These are phyloP conservation scores for Eucidaris tribuloides DNA, from an alignment of 35 echinoderm and acorn worm species.

Conservation along the genomic window DNA sequence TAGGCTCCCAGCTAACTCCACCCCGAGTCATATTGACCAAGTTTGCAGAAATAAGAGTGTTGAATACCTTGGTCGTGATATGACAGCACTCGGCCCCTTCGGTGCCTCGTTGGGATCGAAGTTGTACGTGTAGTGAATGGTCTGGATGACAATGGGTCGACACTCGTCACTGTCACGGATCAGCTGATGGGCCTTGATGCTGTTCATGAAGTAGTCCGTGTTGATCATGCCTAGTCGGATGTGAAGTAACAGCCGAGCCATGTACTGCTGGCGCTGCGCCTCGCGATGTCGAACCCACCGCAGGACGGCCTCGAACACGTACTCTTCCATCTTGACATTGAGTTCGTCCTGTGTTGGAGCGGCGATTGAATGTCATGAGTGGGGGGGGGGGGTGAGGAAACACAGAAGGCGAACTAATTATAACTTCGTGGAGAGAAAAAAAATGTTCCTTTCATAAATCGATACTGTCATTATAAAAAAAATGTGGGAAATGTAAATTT, in stretches of 20 bases:
- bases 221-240: constrained; percentile 97
- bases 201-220: constrained; percentile 99
- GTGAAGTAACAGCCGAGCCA: constrained; percentile 59
- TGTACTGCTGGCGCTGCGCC: constrained; percentile 31
- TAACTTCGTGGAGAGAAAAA: too few relatives aligned
- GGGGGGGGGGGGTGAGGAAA: too few relatives aligned
- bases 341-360: constrained; percentile 75
- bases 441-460: too few relatives aligned
- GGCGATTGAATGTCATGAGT: too few relatives aligned
- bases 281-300: constrained; percentile 78
- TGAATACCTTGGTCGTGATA: constrained; percentile 51
- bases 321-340: constrained; percentile 99
- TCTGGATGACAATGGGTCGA: constrained; percentile 68
- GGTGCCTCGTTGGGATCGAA: constrained; percentile 45
- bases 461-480: too few relatives aligned
- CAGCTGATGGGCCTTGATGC: constrained; percentile 76
- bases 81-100: constrained; percentile 67
- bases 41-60: background rate
- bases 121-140: constrained; percentile 94
- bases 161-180: constrained; percentile 71
- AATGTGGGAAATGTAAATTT: too few relatives aligned
- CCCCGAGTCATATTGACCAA: too few relatives aligned
- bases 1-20: too few relatives aligned
- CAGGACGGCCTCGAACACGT: constrained; percentile 83
- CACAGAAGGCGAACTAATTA: too few relatives aligned